Conservation (phyloP, 2,113 vertebrate species). For the Cnemophilus loriae region DNA sequence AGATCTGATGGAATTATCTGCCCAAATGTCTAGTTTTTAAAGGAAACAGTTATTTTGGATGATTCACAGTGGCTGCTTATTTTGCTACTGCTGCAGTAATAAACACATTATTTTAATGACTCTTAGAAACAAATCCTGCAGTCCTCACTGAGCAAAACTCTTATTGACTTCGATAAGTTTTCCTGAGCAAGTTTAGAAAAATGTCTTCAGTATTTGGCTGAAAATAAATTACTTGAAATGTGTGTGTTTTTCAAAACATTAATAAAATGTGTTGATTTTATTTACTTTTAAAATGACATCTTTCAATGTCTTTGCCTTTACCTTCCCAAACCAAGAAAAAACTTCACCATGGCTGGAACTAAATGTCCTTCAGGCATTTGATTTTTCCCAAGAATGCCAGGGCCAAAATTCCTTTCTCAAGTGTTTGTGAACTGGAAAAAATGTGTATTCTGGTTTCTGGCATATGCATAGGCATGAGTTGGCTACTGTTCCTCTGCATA, state of each 20-base stretch:
- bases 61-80: conserved; percentile 37
- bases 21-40: conserved; percentile 9
- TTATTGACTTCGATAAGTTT: neutral
- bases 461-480: neutral
- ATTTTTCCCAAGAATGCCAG: conserved; percentile 8
- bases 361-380: neutral
- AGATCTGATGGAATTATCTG: conserved; percentile 37
- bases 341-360: neutral
- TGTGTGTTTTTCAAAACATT: neutral
- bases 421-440: conserved; percentile 53
- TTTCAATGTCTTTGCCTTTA: neutral
- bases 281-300: neutral
- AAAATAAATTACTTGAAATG: neutral
- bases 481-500: conserved; percentile 15
- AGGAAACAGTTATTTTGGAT: conserved; percentile 54
- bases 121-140: conserved; percentile 19
- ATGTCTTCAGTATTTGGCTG: neutral
- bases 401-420: conserved; percentile 41
- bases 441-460: conserved; percentile 50
- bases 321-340: neutral
- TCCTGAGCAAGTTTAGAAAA: neutral
- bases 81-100: conserved; percentile 54
- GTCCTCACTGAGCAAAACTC: neutral
- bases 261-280: neutral
- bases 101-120: conserved; percentile 47